Evolutionary conservation across 2,888 invertebrate species (phyloP), one percentile per base, ranked within the genome.

Genomic region (Tipula unca): DNA sequence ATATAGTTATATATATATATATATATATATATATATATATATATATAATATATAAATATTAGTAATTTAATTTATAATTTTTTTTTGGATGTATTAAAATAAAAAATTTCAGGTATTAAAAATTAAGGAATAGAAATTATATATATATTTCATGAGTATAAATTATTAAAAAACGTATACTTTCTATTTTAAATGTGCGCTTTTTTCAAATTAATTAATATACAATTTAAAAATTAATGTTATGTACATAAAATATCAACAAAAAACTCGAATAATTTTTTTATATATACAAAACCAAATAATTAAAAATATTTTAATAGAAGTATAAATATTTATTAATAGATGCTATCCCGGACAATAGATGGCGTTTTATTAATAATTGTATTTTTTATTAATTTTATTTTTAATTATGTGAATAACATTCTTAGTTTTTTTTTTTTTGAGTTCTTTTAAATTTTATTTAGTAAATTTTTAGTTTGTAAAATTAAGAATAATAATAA

Each of bases 301-400:
- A 69, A 69, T 69, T 69, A 69, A 69, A 69, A 69, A 69, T 69
- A 69, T 69, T 69, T 69, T 69, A 69, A 69, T 69, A 69, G 69
- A 69, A 69, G 25, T 25, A 69, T 69, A 69, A 69, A 69, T 25
- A 69, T 69, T 69, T 25, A 69, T 69, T 69, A 69, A 69, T 69
- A 10, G 25, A 69, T 69, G 69, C 69, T 69, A 25, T 25, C 25
- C 69, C 69, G 13, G 13, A 25, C 69, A 10, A 69, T 25, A 69
- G 69, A 69, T 69, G 69, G 69, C 69, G 69, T 69, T 69, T 69
- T 25, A 10, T 69, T 69, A 69, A 25, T 25, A 69, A 69, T 69
- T 69, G 8, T 69, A 69, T 69, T 54, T 54, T 69, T 25, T 25
- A 69, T 69, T 25, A 69, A 69, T 20, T 25, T 25, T 69, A 69